A percentile compares a stretch with the other conserved stretches of the same genome.
Evolutionary conservation across 2,113 vertebrate species (phyloP).

Genomic region (Halichoeres trimaculatus): DNA sequence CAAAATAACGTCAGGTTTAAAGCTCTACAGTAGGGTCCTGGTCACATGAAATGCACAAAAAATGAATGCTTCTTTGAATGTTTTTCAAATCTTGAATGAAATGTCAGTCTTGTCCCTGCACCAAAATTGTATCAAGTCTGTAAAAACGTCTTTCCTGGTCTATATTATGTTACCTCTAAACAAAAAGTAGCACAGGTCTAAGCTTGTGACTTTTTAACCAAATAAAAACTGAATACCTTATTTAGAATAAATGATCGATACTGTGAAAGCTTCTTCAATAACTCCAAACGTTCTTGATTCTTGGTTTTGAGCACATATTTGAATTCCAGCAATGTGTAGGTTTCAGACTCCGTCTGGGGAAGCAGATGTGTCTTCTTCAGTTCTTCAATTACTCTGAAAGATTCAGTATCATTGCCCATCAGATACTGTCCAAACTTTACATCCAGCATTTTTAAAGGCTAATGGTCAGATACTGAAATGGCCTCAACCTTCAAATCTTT

Average conservation of each 20-base stretch:
- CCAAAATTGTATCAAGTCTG: no score
- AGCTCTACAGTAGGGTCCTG: no score
- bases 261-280: slow-evolving; percentile 75
- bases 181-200: no score
- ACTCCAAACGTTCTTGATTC: slow-evolving; percentile 45
- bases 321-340: slow-evolving; percentile 80
- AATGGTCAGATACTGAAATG: background rate
- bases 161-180: no score
- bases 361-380: slow-evolving; percentile 78
- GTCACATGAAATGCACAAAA: background rate
- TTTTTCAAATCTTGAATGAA: no score
- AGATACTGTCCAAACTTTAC: background rate
- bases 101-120: no score
- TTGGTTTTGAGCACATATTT: slow-evolving; percentile 55
- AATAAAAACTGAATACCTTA: slow-evolving; percentile 67
- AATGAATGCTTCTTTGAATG: no score
- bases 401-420: background rate
- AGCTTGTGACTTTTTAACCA: background rate
- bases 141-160: no score
- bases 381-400: slow-evolving; percentile 82
- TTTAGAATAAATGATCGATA: slow-evolving; percentile 70
- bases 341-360: slow-evolving; percentile 69
- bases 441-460: background rate
- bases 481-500: background rate
- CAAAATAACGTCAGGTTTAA: background rate